Evolutionary conservation across 1,140 invertebrate species (phyloP), one percentile per base, ranked within the genome.

Genomic region (Caligus rogercresseyi): DNA sequence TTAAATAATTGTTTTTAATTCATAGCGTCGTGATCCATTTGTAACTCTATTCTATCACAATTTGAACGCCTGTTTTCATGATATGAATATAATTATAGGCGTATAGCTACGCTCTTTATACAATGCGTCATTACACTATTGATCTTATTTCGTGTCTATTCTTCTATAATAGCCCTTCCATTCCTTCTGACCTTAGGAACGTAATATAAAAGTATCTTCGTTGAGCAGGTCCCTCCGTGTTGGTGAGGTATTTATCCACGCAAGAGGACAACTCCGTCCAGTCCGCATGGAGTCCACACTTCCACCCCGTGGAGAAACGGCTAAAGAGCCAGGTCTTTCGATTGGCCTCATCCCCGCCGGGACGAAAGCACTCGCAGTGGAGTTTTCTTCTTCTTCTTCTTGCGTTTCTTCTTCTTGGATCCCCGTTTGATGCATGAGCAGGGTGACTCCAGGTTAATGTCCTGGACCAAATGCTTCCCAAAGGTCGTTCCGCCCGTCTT

Each of bases 311-410:
- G 4, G 93, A 96, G 75, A 96, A 97, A 69, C 95, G 81, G 71
- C 91, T 96, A 75, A 99, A 98, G 54, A 98, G 78, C 95, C 95
- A 98, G 75, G 86, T 84, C 77, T 91, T 84, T n/a, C n/a, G n/a
- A n/a, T n/a, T n/a, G n/a, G n/a, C n/a, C 73, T 87, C 84, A n/a
- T 19, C 20, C 25, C 26, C 65, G 21, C 69, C 66, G 11, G 88
- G 88, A 69, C 88, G 80, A 75, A 89, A 88, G 77, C 90, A 94
- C 73, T 89, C 87, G 74, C 90, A 95, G 65, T 53, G 21, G 11
- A 63, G 16, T 25, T 63, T 63, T 20, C 25, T 54, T 25, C 57
- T 63, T 3, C 16, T 25, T 25, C n/a, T 60, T 60, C 13, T 24
- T 24, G 2, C 87, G 79, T 74, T 91, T 93, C 61, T 25, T 60